Conservation (phyloP, 2,888 invertebrate species). For the Alloscopus bannaensis region DNA sequence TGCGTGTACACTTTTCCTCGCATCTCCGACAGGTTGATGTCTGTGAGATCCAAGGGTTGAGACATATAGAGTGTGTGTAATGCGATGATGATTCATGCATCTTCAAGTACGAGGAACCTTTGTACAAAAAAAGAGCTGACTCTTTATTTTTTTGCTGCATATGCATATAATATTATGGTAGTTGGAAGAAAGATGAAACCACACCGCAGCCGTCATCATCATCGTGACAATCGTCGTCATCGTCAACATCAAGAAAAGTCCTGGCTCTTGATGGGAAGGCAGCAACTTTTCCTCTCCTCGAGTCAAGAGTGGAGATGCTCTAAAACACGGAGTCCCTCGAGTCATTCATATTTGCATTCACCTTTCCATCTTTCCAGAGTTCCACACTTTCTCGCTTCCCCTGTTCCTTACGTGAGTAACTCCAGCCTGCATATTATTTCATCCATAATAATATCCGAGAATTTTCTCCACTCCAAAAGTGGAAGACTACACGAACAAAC, state of each 20-base stretch:
- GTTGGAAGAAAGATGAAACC: constrained; percentile 47
- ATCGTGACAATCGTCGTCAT: constrained; percentile 47
- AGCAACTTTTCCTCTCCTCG: not conserved
- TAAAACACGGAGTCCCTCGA: constrained; percentile 59
- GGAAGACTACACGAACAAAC: not conserved
- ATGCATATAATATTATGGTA: no score
- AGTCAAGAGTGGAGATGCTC: constrained; percentile 25
- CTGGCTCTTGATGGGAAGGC: not conserved
- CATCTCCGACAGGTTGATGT: no score
- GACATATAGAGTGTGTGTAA: no score
- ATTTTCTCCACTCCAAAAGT: not conserved
- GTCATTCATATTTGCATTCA: constrained; percentile 67
- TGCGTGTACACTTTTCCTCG: no score
- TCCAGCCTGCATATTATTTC: constrained; percentile 29
- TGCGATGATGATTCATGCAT: no score
- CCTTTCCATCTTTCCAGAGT: constrained; percentile 48
- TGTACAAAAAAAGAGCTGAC: no score
- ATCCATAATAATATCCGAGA: constrained; percentile 40
- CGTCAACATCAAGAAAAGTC: no score
- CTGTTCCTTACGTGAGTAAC: constrained; percentile 17
- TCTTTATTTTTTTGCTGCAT: no score
- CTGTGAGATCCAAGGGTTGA: no score
- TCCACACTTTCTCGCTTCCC: constrained; percentile 15
- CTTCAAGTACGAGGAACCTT: no score
- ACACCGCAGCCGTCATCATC: constrained; percentile 43